Percentiles rank a stretch among this genome's conserved stretches.
These are phyloP conservation scores for Mesoligia furuncula DNA, from an alignment of 2,888 invertebrate genomes.

Conservation along the genomic window DNA sequence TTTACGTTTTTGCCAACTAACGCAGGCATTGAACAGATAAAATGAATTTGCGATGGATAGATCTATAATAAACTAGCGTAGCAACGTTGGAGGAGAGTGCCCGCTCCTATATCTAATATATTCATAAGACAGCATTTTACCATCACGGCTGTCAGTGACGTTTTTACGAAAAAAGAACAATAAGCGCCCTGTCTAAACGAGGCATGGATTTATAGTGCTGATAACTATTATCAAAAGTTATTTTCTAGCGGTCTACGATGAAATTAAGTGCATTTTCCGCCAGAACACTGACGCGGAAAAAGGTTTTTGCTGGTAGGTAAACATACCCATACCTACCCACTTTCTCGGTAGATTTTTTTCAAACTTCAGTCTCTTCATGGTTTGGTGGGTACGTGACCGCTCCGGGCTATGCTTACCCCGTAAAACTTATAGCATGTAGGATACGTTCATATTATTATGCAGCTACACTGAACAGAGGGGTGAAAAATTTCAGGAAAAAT, in stretches of 20 bases:
- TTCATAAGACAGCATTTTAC: constrained; percentile 65
- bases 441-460: constrained; percentile 50
- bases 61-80: constrained; percentile 50
- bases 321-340: constrained; percentile 3
- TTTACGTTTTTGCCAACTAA: constrained; percentile 44
- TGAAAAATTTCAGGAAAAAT: constrained; percentile 50
- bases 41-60: constrained; percentile 32
- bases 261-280: constrained; percentile 8
- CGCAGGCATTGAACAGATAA: constrained; percentile 32
- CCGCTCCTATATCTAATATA: constrained; percentile 51
- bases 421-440: constrained; percentile 51
- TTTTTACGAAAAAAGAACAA: constrained; percentile 58
- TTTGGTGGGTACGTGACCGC: constrained; percentile 45
- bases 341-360: constrained; percentile 37
- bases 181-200: constrained; percentile 31
- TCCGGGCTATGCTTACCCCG: constrained; percentile 40
- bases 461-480: constrained; percentile 40
- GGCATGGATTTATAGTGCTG: constrained; percentile 48
- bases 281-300: constrained; percentile 11
- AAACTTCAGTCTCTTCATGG: constrained; percentile 28
- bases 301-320: constrained; percentile 24
- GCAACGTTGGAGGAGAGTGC: constrained; percentile 38
- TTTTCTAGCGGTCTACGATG: constrained; percentile 16
- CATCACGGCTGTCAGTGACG: constrained; percentile 56
- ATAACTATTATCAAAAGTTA: constrained; percentile 44